Evolutionary conservation across 2,888 invertebrate genomes (phyloP).

Genomic region (Pammene aurita): DNA sequence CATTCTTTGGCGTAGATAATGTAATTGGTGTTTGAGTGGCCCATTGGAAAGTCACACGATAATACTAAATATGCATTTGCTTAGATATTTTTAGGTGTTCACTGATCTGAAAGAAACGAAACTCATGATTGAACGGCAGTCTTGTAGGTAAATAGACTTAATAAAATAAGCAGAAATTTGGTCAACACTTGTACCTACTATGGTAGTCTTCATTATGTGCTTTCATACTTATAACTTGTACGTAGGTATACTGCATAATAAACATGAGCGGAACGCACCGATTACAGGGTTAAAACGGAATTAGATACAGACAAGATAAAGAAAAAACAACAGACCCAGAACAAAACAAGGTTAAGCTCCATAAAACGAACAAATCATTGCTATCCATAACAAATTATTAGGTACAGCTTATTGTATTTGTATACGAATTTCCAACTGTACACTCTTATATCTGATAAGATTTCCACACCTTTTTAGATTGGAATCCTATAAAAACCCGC

Average conservation of each 20-base stretch:
- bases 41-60: not conserved
- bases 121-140: too few species aligned
- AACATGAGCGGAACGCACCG: too few species aligned
- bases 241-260: too few species aligned
- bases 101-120: too few species aligned
- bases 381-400: not conserved
- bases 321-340: not conserved
- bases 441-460: not conserved
- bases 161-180: too few species aligned
- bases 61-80: not conserved
- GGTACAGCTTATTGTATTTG: not conserved
- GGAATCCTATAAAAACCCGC: not conserved
- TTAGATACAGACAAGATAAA: not conserved
- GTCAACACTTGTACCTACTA: too few species aligned
- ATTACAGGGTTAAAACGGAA: not conserved
- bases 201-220: too few species aligned
- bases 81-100: too few species aligned
- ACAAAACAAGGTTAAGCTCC: not conserved
- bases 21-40: conserved; percentile 4
- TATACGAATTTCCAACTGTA: too few species aligned
- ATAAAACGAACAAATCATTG: not conserved
- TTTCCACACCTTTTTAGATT: conserved; percentile 10
- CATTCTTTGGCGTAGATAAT: conserved; percentile 5
- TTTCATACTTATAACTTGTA: too few species aligned
- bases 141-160: too few species aligned